Percentiles rank a stretch among this genome's conserved stretches.
Evolutionary conservation across 2,888 invertebrate genomes (phyloP).

Genomic region (Plagodis pulveraria): DNA sequence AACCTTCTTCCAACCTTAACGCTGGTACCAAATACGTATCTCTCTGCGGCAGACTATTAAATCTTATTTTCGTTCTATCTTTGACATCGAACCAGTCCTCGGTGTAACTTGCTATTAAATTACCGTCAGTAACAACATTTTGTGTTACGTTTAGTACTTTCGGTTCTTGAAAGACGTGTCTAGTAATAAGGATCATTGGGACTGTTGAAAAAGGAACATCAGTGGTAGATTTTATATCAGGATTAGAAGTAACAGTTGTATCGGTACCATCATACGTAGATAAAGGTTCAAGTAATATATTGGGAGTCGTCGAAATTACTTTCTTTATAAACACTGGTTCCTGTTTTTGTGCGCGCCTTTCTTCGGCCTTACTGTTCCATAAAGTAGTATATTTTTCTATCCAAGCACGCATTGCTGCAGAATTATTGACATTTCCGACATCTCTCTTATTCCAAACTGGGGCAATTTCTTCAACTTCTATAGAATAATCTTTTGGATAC

Average conservation of each 20-base stretch:
- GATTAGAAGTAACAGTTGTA: background rate
- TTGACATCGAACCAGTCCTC: conserved; percentile 73
- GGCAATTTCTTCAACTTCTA: conserved; percentile 38
- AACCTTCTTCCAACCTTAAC: conserved; percentile 85
- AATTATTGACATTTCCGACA: conserved; percentile 43
- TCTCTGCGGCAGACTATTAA: conserved; percentile 74
- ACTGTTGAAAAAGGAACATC: conserved; percentile 39
- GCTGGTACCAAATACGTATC: conserved; percentile 79
- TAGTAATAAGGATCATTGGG: conserved; percentile 68
- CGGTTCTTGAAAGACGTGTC: conserved; percentile 57
- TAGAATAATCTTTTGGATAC: conserved; percentile 24
- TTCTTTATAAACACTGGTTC: conserved; percentile 53
- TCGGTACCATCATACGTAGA: background rate
- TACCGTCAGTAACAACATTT: conserved; percentile 61
- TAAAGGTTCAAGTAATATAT: background rate
- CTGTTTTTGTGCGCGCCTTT: conserved; percentile 54
- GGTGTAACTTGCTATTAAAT: conserved; percentile 61
- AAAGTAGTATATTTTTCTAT: conserved; percentile 61
- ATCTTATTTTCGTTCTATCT: conserved; percentile 75
- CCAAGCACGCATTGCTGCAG: conserved; percentile 61
- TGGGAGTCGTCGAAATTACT: conserved; percentile 26
- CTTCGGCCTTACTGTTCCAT: conserved; percentile 58
- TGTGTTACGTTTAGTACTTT: conserved; percentile 54
- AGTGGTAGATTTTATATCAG: conserved; percentile 33
- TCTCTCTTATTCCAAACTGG: conserved; percentile 63